A percentile compares a stretch with the other conserved stretches of the same genome.
These are phyloP conservation scores for Microtus montanus DNA, from an alignment of 2,113 vertebrate genomes.

Conservation along the genomic window DNA sequence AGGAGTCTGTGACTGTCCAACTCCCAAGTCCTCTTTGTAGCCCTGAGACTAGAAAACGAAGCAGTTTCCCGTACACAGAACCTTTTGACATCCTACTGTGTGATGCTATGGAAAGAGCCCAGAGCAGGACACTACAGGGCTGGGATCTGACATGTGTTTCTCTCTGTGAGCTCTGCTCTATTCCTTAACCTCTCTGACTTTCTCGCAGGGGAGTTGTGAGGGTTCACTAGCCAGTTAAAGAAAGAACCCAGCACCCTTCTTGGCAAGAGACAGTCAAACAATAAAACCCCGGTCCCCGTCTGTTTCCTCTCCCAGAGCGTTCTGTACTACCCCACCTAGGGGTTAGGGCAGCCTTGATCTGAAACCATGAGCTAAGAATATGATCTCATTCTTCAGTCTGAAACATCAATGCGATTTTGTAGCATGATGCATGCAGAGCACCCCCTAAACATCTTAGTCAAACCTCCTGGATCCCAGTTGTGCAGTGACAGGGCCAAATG, in stretches of 20 bases:
- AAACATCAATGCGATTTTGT: constrained; percentile 62
- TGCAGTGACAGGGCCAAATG: neutral
- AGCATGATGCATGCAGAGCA: constrained; percentile 39
- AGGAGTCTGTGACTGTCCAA: neutral
- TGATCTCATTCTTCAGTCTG: constrained; percentile 62
- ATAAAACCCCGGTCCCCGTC: neutral
- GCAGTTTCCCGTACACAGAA: neutral
- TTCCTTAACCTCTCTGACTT: constrained; percentile 9
- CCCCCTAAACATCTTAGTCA: constrained; percentile 8
- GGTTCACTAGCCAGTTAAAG: neutral
- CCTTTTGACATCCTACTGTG: neutral
- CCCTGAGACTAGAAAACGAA: neutral
- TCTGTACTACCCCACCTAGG: constrained; percentile 47
- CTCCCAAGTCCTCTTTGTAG: neutral
- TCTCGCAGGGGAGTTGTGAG: neutral
- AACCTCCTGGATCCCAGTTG: constrained; percentile 37
- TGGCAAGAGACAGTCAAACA: neutral
- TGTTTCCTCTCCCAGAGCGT: neutral
- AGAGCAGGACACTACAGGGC: neutral
- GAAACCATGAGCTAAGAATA: constrained; percentile 62
- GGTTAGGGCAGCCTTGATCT: constrained; percentile 17
- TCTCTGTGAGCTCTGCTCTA: neutral
- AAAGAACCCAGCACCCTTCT: constrained; percentile 14
- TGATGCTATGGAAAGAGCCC: neutral
- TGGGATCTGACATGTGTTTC: neutral